These are phyloP conservation scores for Eurois occulta DNA, from an alignment of 2,888 invertebrate genomes.

Conservation along the genomic window DNA sequence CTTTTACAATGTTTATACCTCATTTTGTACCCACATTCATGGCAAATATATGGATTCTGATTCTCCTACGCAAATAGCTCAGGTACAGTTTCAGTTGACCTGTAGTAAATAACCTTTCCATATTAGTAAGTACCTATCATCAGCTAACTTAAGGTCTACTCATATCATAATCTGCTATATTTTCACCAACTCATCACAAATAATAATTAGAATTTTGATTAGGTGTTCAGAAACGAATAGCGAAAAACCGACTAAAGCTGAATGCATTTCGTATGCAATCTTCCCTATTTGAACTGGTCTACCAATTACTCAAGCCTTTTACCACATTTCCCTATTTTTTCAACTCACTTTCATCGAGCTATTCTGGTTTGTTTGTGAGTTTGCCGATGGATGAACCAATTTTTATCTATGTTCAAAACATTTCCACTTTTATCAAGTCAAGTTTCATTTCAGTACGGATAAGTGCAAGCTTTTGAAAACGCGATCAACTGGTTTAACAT, in stretches of 20 bases:
- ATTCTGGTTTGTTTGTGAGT: constrained; percentile 27
- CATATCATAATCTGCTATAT: not conserved
- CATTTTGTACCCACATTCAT: too few relatives aligned
- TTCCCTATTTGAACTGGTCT: constrained; percentile 3
- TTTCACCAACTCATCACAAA: not conserved
- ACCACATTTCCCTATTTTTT: constrained; percentile 8
- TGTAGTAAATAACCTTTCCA: not conserved
- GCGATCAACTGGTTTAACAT: not conserved
- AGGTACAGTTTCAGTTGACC: not conserved
- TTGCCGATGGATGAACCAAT: constrained; percentile 13
- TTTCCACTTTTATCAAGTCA: constrained; percentile 5
- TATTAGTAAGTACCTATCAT: not conserved
- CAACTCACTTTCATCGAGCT: constrained; percentile 8
- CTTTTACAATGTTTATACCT: too few relatives aligned
- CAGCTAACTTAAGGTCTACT: not conserved
- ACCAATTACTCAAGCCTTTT: constrained; percentile 18
- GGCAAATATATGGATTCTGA: too few relatives aligned
- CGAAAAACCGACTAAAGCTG: not conserved
- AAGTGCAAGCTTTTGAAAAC: not conserved
- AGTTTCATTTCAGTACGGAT: constrained; percentile 10
- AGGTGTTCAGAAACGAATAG: not conserved
- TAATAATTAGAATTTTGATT: too few relatives aligned
- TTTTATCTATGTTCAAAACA: constrained; percentile 17
- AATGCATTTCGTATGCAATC: not conserved
- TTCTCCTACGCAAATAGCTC: too few relatives aligned